phyloP scores from a whole-genome alignment of 2,797 vertebrate genomes.

The Apogon talboti region DNA sequence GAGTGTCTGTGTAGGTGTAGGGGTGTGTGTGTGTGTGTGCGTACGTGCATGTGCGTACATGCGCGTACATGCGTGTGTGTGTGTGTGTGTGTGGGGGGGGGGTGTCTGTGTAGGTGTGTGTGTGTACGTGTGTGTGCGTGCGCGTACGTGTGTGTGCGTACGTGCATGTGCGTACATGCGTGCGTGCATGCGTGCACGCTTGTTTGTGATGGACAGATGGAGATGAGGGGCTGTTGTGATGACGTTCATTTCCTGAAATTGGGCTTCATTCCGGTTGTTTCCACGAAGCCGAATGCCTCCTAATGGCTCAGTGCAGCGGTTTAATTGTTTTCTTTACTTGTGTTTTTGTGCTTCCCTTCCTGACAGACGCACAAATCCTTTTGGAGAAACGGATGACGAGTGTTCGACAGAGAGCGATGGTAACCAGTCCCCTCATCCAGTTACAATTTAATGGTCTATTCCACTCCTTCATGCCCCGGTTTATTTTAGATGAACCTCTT shows the following conservation, averaged over 20 bases:
- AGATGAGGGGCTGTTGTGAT: neutral
- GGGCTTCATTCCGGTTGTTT: slow-evolving; percentile 43
- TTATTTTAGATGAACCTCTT: neutral
- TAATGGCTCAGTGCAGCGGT: slow-evolving; percentile 40
- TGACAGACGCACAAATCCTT: slow-evolving; percentile 93
- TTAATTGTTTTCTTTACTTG: slow-evolving; percentile 49
- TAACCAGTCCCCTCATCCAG: slow-evolving; percentile 57
- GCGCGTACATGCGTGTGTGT: too few relatives aligned
- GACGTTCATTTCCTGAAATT: slow-evolving; percentile 51
- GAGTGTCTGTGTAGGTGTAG: too few relatives aligned
- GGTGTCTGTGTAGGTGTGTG: too few relatives aligned
- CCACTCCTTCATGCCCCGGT: neutral
- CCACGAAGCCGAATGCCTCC: slow-evolving; percentile 43
- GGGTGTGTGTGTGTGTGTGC: too few relatives aligned
- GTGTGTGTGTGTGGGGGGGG: too few relatives aligned
- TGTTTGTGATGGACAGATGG: too few relatives aligned
- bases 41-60: too few relatives aligned
- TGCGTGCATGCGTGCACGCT: too few relatives aligned
- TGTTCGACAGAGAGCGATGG: slow-evolving; percentile 84
- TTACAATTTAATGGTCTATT: slow-evolving; percentile 11
- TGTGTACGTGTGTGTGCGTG: too few relatives aligned
- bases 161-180: too few relatives aligned
- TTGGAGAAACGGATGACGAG: slow-evolving; percentile 92
- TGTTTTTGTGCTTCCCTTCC: slow-evolving; percentile 29
- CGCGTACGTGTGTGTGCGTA: too few relatives aligned